These are phyloP conservation scores for Drosophila colorata DNA, from an alignment of 2,888 invertebrate species.

Conservation along the genomic window DNA sequence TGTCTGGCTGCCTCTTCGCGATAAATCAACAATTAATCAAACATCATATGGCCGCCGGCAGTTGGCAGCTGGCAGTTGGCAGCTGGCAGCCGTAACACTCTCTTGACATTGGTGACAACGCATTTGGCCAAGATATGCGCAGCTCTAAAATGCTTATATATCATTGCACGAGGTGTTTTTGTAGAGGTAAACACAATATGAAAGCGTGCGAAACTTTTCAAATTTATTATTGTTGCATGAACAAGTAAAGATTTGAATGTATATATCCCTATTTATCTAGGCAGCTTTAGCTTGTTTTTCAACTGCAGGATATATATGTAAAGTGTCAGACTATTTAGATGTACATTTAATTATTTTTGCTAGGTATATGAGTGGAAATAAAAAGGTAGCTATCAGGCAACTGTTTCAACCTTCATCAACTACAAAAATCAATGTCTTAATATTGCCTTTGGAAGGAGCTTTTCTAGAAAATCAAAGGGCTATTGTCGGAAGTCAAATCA, in stretches of 20 bases:
- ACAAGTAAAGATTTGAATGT: neutral
- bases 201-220: conserved; percentile 1
- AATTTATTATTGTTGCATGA: neutral
- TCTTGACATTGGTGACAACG: conserved; percentile 47
- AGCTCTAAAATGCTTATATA: conserved; percentile 32
- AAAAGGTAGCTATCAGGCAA: neutral
- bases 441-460: conserved; percentile 17
- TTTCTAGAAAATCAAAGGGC: conserved; percentile 22
- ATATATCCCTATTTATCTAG: neutral
- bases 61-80: conserved; percentile 50
- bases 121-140: conserved; percentile 11
- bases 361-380: neutral
- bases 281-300: too few species aligned
- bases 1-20: conserved; percentile 51
- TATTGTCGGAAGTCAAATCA: conserved; percentile 36
- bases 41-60: conserved; percentile 69
- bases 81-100: conserved; percentile 15
- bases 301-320: too few species aligned
- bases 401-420: conserved; percentile 25
- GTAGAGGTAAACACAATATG: conserved; percentile 17
- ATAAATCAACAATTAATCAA: conserved; percentile 84
- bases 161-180: conserved; percentile 33
- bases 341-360: neutral
- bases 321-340: too few species aligned
- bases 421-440: conserved; percentile 9